Base-by-base conservation (phyloP, 1,140 invertebrate genomes). In the Thaumetopoea pityocampa region DNA sequence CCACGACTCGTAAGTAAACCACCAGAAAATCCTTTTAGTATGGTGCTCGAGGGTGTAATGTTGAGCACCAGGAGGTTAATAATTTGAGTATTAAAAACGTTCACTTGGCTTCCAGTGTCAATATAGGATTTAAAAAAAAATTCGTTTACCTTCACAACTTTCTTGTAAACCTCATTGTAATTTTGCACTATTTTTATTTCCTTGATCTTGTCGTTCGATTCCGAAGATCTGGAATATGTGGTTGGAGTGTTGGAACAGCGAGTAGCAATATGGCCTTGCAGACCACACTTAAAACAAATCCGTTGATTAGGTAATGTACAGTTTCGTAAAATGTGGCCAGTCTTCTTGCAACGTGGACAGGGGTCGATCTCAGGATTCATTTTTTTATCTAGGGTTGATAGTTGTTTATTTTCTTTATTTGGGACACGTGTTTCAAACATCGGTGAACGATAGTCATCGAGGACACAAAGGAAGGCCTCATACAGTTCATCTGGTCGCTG, bases 401-500 rank as follows among this genome's bases (percentile, higher is more conserved):
- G 20, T 17, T 23, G 7, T n/a, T n/a, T n/a, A n/a, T n/a, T n/a
- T n/a, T n/a, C n/a, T n/a, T n/a, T n/a, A n/a, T n/a, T n/a, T n/a
- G n/a, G n/a, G n/a, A n/a, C n/a, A n/a, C n/a, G n/a, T n/a, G n/a
- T n/a, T n/a, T n/a, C n/a, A n/a, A n/a, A n/a, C n/a, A n/a, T n/a
- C n/a, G n/a, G n/a, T n/a, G n/a, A n/a, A n/a, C n/a, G n/a, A n/a
- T n/a, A n/a, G n/a, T n/a, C n/a, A n/a, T n/a, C n/a, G n/a, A n/a
- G n/a, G n/a, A n/a, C n/a, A n/a, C n/a, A n/a, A n/a, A n/a, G n/a
- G n/a, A n/a, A n/a, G n/a, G n/a, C n/a, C 16, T 61, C 53, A 19
- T 70, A 70, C 1, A 68, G 42, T 20, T 68, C 56, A 5, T 53
- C 52, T 0, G 67, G 57, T 2, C 14, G 29, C 14, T 42, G 8